These are phyloP conservation scores for Embidobia sp. DNA, from an alignment of 2,888 invertebrate genomes.

Conservation along the genomic window DNA sequence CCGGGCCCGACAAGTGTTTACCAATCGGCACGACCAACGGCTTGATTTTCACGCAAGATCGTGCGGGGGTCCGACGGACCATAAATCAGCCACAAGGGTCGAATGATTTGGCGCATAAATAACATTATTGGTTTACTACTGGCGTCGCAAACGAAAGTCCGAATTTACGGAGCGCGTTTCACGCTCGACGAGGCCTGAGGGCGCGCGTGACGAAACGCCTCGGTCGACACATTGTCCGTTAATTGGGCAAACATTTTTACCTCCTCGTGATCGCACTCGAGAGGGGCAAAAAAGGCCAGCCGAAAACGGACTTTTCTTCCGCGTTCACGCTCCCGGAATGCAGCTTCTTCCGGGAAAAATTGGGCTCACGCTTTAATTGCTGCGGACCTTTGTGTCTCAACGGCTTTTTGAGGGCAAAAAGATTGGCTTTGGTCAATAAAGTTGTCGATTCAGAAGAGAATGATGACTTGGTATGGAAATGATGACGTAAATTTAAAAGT, in stretches of 20 bases:
- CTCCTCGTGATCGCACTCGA: slow-evolving; percentile 35
- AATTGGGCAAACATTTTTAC: slow-evolving; percentile 54
- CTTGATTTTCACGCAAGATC: slow-evolving; percentile 74
- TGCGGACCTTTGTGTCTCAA: too few relatives aligned
- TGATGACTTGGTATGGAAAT: too few relatives aligned
- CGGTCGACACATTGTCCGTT: slow-evolving; percentile 46
- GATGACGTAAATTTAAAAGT: too few relatives aligned
- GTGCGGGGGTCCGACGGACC: slow-evolving; percentile 44
- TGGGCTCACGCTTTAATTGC: not conserved
- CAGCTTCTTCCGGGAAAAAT: slow-evolving; percentile 13
- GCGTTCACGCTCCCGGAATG: too few relatives aligned
- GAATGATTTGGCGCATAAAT: slow-evolving; percentile 79
- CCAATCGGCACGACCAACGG: slow-evolving; percentile 72
- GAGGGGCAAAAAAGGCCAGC: not conserved
- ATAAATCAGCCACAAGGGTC: slow-evolving; percentile 77
- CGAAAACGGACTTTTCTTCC: too few relatives aligned
- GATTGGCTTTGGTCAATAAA: too few relatives aligned
- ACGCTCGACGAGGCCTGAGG: slow-evolving; percentile 50
- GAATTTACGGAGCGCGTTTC: slow-evolving; percentile 63
- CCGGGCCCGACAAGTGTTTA: slow-evolving; percentile 28
- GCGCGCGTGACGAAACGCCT: slow-evolving; percentile 62
- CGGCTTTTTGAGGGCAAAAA: too few relatives aligned
- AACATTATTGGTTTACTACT: slow-evolving; percentile 79
- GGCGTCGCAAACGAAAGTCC: slow-evolving; percentile 61
- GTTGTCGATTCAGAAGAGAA: too few relatives aligned